Conservation (phyloP, 2,113 vertebrate genomes). For the Brachionichthys hirsutus region DNA sequence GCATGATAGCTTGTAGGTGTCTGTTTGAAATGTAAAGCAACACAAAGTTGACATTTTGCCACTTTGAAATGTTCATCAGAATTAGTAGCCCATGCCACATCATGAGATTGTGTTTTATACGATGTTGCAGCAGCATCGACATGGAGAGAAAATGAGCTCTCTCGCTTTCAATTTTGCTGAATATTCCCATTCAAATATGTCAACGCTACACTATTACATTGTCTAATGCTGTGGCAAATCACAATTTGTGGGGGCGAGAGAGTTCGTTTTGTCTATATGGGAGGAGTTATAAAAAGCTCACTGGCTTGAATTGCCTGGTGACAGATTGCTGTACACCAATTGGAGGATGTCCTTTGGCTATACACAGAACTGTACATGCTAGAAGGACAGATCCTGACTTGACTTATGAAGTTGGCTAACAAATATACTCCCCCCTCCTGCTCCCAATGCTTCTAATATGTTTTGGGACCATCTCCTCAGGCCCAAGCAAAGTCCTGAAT, state of each 20-base stretch:
- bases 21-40: not conserved
- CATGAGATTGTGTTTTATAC: constrained; percentile 17
- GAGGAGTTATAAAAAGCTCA: constrained; percentile 46
- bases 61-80: constrained; percentile 1
- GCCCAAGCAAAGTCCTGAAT: too few relatives aligned
- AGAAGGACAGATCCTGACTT: too few relatives aligned
- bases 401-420: too few relatives aligned
- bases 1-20: not conserved
- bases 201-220: constrained; percentile 62
- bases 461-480: too few relatives aligned
- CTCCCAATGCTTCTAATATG: too few relatives aligned
- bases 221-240: constrained; percentile 57
- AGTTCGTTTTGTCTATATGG: constrained; percentile 49
- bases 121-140: constrained; percentile 21
- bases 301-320: constrained; percentile 67
- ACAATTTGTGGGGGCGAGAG: constrained; percentile 53
- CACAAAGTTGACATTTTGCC: not conserved
- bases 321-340: constrained; percentile 59
- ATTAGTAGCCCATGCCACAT: constrained; percentile 6
- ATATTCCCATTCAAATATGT: constrained; percentile 60
- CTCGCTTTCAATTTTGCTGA: constrained; percentile 47
- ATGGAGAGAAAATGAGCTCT: constrained; percentile 25
- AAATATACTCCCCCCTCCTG: too few relatives aligned
- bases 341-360: constrained; percentile 11
- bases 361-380: constrained; percentile 5